Evolutionary conservation across 2,888 invertebrate genomes (phyloP), one percentile per base, ranked within the genome.

Genomic region (Rambutsinella grinnellia): DNA sequence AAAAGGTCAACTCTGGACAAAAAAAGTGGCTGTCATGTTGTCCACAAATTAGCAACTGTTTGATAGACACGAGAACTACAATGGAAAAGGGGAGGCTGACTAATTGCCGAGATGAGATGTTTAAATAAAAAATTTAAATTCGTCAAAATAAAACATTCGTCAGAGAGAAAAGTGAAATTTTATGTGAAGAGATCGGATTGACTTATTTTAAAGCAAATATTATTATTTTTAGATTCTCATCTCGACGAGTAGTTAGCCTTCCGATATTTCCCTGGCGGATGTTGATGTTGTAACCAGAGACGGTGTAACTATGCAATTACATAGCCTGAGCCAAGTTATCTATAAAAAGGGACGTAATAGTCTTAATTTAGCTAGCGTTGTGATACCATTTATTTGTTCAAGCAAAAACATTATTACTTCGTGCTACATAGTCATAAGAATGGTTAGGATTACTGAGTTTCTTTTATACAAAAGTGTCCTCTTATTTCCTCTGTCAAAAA

Each of bases 241-340:
- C n/a, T n/a, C n/a, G n/a, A n/a, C n/a, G n/a, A n/a, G n/a, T n/a
- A n/a, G n/a, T n/a, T n/a, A n/a, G n/a, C n/a, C n/a, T n/a, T n/a
- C n/a, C n/a, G n/a, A n/a, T 36, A 8, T 36, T 58, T 58, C 57
- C 57, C 49, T 56, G 49, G 36, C 46, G 46, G 54, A 61, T 61
- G 56, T 67, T 67, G 67, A 36, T 67, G 67, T 58, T 66, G 58
- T 57, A 72, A 63, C 68, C 71, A 66, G 56, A 67, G 77, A 56
- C 71, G 76, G 76, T 68, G 81, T 79, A 76, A 80, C 78, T 79
- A 79, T 80, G 79, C 80, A 81, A 79, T 80, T 80, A 63, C 27
- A 76, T 82, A 82, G 81, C 81, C 81, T 81, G 81, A 80, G 79
- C 77, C 80, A 80, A 79, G 76, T 79, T 74, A 51, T 76, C n/a